Percentiles rank a stretch among this genome's conserved stretches.
These are phyloP conservation scores for Araneus ventricosus DNA, from an alignment of 1,140 invertebrate species.

Conservation along the genomic window DNA sequence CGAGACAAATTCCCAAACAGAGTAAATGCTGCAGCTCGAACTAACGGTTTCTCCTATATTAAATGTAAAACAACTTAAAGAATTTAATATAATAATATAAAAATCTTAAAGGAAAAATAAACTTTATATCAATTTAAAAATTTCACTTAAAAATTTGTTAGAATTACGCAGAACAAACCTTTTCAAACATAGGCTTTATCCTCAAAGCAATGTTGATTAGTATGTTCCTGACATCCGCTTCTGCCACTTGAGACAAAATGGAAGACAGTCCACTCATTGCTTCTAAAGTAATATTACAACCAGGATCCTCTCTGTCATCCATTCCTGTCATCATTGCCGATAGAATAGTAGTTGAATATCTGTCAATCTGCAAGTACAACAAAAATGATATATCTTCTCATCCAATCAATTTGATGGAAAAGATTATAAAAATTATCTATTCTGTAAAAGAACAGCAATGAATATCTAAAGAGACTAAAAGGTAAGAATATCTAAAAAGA, in stretches of 20 bases:
- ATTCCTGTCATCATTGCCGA: slow-evolving; percentile 82
- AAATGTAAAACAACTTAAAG: not conserved
- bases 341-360: slow-evolving; percentile 81
- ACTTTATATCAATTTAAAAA: not conserved
- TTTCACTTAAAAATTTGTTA: not conserved
- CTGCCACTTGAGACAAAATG: slow-evolving; percentile 80
- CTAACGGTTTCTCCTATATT: slow-evolving; percentile 79
- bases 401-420: too few species aligned
- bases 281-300: slow-evolving; percentile 81
- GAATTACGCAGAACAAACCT: slow-evolving; percentile 77
- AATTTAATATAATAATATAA: not conserved
- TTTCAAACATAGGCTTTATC: slow-evolving; percentile 82
- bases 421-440: too few species aligned
- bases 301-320: slow-evolving; percentile 81
- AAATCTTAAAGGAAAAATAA: not conserved
- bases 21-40: slow-evolving; percentile 85
- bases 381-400: too few species aligned
- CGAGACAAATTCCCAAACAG: slow-evolving; percentile 87
- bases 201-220: slow-evolving; percentile 81
- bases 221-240: slow-evolving; percentile 80
- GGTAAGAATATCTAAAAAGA: too few species aligned
- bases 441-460: too few species aligned
- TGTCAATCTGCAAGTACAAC: slow-evolving; percentile 79
- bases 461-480: too few species aligned
- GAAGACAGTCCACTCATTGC: slow-evolving; percentile 81